Evolutionary conservation across 1,140 invertebrate genomes (phyloP).

Genomic region (Pygmarrhopalites habei): DNA sequence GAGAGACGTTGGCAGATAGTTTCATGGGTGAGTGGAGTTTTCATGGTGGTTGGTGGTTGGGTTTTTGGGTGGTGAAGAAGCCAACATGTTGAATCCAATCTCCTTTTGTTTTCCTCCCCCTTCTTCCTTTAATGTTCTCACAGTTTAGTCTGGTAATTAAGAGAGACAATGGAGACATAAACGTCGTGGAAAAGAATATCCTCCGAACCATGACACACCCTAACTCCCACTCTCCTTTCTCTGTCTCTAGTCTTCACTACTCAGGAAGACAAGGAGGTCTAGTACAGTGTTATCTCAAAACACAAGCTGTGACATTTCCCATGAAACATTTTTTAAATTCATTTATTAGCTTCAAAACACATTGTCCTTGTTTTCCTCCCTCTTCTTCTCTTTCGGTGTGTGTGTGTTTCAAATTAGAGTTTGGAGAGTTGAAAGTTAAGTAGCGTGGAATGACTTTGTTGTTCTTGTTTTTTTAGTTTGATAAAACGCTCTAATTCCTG

Average conservation of each 20-base stretch:
- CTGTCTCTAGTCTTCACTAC: background rate
- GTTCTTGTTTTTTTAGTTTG: too few species aligned
- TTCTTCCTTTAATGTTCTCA: background rate
- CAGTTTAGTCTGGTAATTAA: slow-evolving; percentile 3
- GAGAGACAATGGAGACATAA: background rate
- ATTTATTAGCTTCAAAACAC: background rate
- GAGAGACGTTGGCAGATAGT: too few species aligned
- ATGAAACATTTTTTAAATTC: background rate
- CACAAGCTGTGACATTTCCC: background rate
- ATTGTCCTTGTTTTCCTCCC: background rate
- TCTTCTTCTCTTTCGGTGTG: slow-evolving; percentile 1
- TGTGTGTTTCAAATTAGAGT: too few species aligned
- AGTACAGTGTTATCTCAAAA: background rate
- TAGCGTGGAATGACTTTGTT: too few species aligned
- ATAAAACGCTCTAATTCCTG: too few species aligned
- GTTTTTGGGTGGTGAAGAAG: too few species aligned
- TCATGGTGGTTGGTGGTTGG: too few species aligned
- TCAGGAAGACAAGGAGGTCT: background rate
- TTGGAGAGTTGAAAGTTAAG: too few species aligned
- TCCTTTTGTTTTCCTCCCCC: background rate
- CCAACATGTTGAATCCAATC: slow-evolving; percentile 4
- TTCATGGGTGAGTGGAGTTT: too few species aligned
- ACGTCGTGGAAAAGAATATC: too few species aligned
- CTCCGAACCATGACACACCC: too few species aligned
- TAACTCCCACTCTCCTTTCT: background rate